These are phyloP conservation scores for Cygnus olor DNA, from an alignment of 2,797 vertebrate species.

Conservation along the genomic window DNA sequence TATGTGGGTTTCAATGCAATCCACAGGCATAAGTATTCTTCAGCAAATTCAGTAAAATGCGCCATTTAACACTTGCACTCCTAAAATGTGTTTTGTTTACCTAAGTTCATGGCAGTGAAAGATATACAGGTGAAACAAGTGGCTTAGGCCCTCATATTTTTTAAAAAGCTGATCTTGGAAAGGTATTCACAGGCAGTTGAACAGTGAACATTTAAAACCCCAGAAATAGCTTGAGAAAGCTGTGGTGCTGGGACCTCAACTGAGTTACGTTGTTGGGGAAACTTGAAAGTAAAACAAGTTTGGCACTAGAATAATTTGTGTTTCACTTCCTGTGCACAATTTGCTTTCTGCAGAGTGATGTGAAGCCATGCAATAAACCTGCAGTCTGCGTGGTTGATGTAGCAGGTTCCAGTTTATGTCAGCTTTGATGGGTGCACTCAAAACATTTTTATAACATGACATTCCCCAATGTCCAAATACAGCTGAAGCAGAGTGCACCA, in stretches of 20 bases:
- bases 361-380: slow-evolving; percentile 14
- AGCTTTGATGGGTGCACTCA: slow-evolving; percentile 54
- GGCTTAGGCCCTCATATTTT: slow-evolving; percentile 48
- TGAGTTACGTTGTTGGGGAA: background rate
- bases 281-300: background rate
- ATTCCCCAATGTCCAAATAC: slow-evolving; percentile 58
- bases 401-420: slow-evolving; percentile 24
- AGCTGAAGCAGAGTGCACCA: slow-evolving; percentile 53
- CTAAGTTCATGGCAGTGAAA: background rate
- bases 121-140: slow-evolving; percentile 24
- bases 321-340: background rate
- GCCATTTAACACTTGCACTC: slow-evolving; percentile 17
- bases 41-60: slow-evolving; percentile 7
- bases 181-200: slow-evolving; percentile 36
- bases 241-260: background rate
- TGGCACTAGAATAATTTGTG: slow-evolving; percentile 10
- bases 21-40: background rate
- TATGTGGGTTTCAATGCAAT: background rate
- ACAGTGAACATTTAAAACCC: slow-evolving; percentile 39
- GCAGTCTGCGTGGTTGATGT: slow-evolving; percentile 19
- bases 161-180: slow-evolving; percentile 58
- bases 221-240: background rate
- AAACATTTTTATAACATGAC: slow-evolving; percentile 58
- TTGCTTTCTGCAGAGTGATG: slow-evolving; percentile 17
- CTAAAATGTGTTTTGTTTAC: slow-evolving; percentile 45